These are phyloP conservation scores for Sphaerodactylus townsendi DNA, from an alignment of 2,113 vertebrate species.

Conservation along the genomic window DNA sequence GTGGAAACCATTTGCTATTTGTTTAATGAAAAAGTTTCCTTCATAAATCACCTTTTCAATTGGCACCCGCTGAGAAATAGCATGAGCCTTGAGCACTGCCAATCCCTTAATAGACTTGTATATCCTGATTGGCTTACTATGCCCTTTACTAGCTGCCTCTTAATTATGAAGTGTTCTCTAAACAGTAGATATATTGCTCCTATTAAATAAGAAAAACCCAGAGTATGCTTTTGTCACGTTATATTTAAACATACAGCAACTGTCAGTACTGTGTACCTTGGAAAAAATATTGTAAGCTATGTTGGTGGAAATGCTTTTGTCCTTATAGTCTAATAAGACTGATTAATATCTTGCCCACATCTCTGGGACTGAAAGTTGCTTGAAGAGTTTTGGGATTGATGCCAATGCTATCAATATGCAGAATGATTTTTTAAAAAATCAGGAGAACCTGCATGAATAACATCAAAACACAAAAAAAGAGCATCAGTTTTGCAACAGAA, in stretches of 20 bases:
- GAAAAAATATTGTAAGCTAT: not conserved
- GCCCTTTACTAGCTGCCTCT: constrained; percentile 66
- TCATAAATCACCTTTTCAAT: constrained; percentile 71
- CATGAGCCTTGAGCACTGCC: constrained; percentile 67
- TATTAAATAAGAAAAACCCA: constrained; percentile 49
- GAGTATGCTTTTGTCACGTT: constrained; percentile 38
- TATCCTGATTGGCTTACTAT: constrained; percentile 50
- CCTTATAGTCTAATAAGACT: not conserved
- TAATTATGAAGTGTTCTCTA: constrained; percentile 68
- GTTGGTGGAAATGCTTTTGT: not conserved
- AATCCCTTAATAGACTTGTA: constrained; percentile 70
- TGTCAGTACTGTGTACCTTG: not conserved
- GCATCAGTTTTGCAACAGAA: not conserved
- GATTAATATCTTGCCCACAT: not conserved
- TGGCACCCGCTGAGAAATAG: constrained; percentile 67
- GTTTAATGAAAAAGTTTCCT: constrained; percentile 71
- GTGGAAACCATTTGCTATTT: constrained; percentile 69
- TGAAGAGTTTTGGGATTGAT: not conserved
- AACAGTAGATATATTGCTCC: constrained; percentile 65
- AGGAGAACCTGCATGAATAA: not conserved
- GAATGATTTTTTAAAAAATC: not conserved
- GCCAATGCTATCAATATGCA: not conserved
- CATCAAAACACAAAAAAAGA: not conserved
- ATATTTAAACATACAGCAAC: constrained; percentile 31
- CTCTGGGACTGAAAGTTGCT: not conserved